Base-by-base conservation (phyloP, 2,888 invertebrate genomes). In the Scaptomyza flava region DNA sequence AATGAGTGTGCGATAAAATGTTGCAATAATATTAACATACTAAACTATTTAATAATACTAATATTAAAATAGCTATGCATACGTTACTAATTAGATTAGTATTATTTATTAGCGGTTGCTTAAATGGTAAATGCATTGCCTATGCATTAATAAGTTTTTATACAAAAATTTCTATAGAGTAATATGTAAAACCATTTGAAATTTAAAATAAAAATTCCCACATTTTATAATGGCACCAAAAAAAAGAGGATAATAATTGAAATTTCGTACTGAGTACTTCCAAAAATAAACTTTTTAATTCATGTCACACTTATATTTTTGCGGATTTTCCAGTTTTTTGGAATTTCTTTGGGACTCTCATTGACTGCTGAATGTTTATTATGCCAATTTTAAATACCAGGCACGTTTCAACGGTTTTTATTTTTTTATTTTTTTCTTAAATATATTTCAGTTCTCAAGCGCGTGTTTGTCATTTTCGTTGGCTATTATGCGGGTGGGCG, bases 391-490 rank as follows among this genome's bases (percentile, higher is more conserved):
- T 33, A 54, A 66, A 85, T 75, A 64, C 83, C 30, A 43, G 56
- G 62, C 83, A 83, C 83, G 86, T 72, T 79, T 63, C 66, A 56
- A 60, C 14, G 41, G 11, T n/a, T n/a, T n/a, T n/a, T n/a, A n/a
- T n/a, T 51, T 41, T 66, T 54, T 61, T 46, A 47, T 48, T 31
- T 53, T 66, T 54, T 61, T 46, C 45, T 48, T 27, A 52, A 43
- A 27, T 79, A 64, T 62, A 56, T 75, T 79, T 82, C 67, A 68
- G 73, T 72, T 75, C 59, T 48, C 48, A 36, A 47, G 43, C 57
- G 62, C 50, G 41, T 51, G 45, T 72, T 61, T 36, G 11, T 47
- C 34, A 43, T 48, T 23, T 51, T 41, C 14, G 14, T 14, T 43
- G 36, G 42, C 17, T 20, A 36, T 50, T 53, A 51, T 34, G 38